These are phyloP conservation scores for Sceliomorpha sp. DNA, from an alignment of 2,888 invertebrate species.

Conservation along the genomic window DNA sequence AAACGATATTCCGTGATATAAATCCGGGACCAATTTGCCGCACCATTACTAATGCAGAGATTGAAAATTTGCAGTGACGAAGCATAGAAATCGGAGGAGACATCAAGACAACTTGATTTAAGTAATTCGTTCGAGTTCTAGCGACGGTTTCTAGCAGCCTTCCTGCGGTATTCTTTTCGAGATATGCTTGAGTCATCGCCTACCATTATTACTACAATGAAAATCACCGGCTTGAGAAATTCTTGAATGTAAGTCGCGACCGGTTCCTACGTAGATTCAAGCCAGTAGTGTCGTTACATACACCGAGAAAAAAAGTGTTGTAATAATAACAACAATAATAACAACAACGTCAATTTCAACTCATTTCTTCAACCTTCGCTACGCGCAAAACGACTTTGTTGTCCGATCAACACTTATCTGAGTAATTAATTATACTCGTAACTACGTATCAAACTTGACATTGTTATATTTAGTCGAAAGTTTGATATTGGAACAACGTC, in stretches of 20 bases:
- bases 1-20: no score
- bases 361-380: slow-evolving; percentile 30
- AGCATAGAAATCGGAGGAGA: slow-evolving; percentile 28
- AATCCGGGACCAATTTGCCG: slow-evolving; percentile 35
- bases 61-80: slow-evolving; percentile 53
- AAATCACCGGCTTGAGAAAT: slow-evolving; percentile 51
- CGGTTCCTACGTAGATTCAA: slow-evolving; percentile 41
- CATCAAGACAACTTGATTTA: slow-evolving; percentile 48
- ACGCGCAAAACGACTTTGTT: no score
- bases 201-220: slow-evolving; percentile 52
- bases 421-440: no score
- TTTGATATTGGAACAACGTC: no score
- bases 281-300: slow-evolving; percentile 36
- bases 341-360: slow-evolving; percentile 39
- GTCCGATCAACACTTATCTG: no score
- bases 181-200: slow-evolving; percentile 54
- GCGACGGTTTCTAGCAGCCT: slow-evolving; percentile 40
- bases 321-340: slow-evolving; percentile 43
- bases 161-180: slow-evolving; percentile 40
- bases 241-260: slow-evolving; percentile 50
- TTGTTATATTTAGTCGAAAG: no score
- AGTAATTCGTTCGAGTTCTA: slow-evolving; percentile 51
- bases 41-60: slow-evolving; percentile 44
- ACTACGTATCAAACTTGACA: no score
- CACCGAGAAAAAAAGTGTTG: slow-evolving; percentile 39